Conservation (phyloP, 2,888 invertebrate genomes). For the Pachymerium ferrugineum region DNA sequence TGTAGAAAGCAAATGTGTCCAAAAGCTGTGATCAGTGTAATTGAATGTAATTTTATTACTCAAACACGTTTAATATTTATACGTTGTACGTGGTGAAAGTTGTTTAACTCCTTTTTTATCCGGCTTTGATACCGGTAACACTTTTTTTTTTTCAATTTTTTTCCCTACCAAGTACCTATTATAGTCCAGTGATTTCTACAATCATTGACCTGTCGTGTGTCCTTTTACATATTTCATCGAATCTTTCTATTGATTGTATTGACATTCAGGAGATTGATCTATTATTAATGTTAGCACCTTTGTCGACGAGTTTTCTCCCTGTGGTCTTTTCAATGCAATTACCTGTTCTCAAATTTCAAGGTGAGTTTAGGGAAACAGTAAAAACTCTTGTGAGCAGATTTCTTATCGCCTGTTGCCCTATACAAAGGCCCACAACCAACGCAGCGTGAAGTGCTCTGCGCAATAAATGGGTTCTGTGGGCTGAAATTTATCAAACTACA, state of each 20-base stretch:
- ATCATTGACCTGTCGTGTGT: background rate
- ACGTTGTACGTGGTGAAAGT: too few relatives aligned
- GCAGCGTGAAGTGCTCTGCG: conserved; percentile 4
- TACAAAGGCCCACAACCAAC: conserved; percentile 13
- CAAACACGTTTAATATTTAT: too few relatives aligned
- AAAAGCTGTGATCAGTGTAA: too few relatives aligned
- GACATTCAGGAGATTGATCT: background rate
- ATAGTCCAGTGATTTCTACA: background rate
- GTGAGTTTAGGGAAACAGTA: conserved; percentile 28
- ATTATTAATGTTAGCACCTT: conserved; percentile 3
- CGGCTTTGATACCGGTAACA: too few relatives aligned
- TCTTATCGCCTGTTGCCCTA: conserved; percentile 13
- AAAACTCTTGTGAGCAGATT: background rate
- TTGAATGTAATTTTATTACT: too few relatives aligned
- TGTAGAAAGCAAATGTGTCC: too few relatives aligned
- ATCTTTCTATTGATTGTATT: background rate
- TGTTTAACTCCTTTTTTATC: too few relatives aligned
- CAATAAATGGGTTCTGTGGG: conserved; percentile 8
- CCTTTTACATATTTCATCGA: background rate
- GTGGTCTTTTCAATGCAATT: background rate
- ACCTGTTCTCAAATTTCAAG: conserved; percentile 25
- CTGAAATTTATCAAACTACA: conserved; percentile 13
- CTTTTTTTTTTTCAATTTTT: too few relatives aligned
- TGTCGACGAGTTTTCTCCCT: background rate
- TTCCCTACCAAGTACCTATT: background rate